Percentiles rank a stretch among this genome's conserved stretches.
These are phyloP conservation scores for Elaeidobius kamerunicus DNA, from an alignment of 2,888 invertebrate genomes.

Conservation along the genomic window DNA sequence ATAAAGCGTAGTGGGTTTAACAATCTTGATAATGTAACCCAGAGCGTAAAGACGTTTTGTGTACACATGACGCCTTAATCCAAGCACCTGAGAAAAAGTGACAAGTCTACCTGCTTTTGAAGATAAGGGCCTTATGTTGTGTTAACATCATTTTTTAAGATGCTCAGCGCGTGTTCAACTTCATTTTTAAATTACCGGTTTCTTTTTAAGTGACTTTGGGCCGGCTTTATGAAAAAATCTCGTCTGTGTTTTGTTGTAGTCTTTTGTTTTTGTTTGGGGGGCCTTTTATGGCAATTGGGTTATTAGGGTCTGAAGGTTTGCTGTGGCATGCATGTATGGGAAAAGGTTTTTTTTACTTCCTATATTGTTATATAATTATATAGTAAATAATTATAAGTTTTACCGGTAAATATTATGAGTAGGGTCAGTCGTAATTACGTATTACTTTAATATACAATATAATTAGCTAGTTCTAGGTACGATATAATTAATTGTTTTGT, in stretches of 20 bases:
- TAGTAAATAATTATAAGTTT: too few species aligned
- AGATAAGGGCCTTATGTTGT: slow-evolving; percentile 31
- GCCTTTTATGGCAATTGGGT: slow-evolving; percentile 4
- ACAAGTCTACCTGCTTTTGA: slow-evolving; percentile 30
- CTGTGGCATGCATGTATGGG: too few species aligned
- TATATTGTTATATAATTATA: too few species aligned
- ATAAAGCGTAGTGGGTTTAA: too few species aligned
- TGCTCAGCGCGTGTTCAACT: slow-evolving; percentile 28
- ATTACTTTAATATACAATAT: too few species aligned
- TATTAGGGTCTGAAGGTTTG: slow-evolving; percentile 13
- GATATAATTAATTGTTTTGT: too few species aligned
- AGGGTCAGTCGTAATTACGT: too few species aligned
- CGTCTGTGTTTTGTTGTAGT: background rate
- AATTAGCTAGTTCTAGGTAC: too few species aligned
- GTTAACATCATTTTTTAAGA: slow-evolving; percentile 31
- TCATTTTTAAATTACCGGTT: slow-evolving; percentile 30
- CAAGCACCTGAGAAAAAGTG: slow-evolving; percentile 23
- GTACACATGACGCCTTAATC: slow-evolving; percentile 26
- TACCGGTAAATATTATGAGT: too few species aligned
- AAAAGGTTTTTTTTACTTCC: too few species aligned
- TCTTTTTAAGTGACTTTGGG: slow-evolving; percentile 10
- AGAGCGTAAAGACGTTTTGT: slow-evolving; percentile 21
- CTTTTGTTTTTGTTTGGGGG: slow-evolving; percentile 18
- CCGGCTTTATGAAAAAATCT: slow-evolving; percentile 18
- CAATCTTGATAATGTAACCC: slow-evolving; percentile 22